Evolutionary conservation across 2,797 vertebrate genomes (phyloP), one percentile per base, ranked within the genome.

Genomic region (Nannoperca australis): DNA sequence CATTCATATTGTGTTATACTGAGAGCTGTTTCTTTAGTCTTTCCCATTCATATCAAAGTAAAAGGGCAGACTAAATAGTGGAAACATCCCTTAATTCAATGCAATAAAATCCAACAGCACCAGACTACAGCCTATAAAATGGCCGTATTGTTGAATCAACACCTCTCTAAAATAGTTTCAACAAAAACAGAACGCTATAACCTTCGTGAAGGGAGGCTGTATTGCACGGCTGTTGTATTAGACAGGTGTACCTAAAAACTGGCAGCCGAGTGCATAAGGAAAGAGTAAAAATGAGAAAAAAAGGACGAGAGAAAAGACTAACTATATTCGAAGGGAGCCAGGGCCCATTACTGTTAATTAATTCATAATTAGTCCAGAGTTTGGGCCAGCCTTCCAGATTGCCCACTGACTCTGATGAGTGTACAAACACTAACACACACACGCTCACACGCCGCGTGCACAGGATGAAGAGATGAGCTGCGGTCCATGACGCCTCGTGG

Each of bases 381-480:
- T 22, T 40, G 45, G 22, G 11, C 30, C 45, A 60, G 53, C 51
- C 22, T 69, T 36, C 18, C 59, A 64, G 20, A 44, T 66, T 66
- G 20, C 18, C 54, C 50, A 30, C 11, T 53, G 44, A 62, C 50
- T 56, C n/a, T 27, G 47, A 7, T 13, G 50, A 17, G 54, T 54
- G 60, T 47, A 60, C 27, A 51, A 40, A 65, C 30, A 54, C 13
- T 14, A 8, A 69, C 56, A 71, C 50, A 13, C 22, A 40, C 47
- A 3, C 27, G 30, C 36, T 13, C 50, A 62, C 34, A 38, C 60
- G 24, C 24, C 24, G 24, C 12, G 18, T 14, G 12, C 63, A 67
- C 38, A 30, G 17, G 40, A 73, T 65, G 49, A 61, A 64, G 53
- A 78, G 36, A 47, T 47, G 74, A 68, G 69, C 62, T 38, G 55